Base-by-base conservation (phyloP, 2,797 vertebrate genomes). In the Eulemur mongoz region DNA sequence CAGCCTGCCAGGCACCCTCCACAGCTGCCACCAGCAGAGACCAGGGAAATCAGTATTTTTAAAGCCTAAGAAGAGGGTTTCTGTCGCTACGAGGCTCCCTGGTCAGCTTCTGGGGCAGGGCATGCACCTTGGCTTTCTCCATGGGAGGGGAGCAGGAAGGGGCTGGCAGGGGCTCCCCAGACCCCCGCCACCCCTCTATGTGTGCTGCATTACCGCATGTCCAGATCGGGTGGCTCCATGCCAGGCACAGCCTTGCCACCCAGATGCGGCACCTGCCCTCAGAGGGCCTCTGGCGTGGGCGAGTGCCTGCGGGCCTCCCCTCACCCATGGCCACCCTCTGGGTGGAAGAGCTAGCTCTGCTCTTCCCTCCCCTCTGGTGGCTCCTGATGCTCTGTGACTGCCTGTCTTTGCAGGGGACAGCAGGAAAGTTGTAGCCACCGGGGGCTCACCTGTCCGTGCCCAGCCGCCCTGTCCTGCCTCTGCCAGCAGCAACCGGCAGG, bases 331-430 rank as follows among this genome's bases (percentile, higher is more conserved):
- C 78, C 52, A 18, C 7, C 4, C 52, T 45, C 92, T 45, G 32
- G 9, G 25, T 12, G 5, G 17, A 27, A 25, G 27, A 30, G 2
- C 75, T 2, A 5, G 35, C 38, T 54, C 10, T 30, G 78, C 30
- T 32, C 52, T 15, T 50, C 25, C 50, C 12, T 40, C 27, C 1
- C 18, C 0, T 0, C 40, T 35, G 12, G 27, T 7, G 1, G 45
- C 23, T 13, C 23, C 30, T 72, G 20, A 38, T 25, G n/a, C 23
- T 9, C 67, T 5, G 11, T 57, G 76, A 32, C 14, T 23, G 13
- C 45, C 52, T 87, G 25, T 97, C 91, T 95, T 85, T 69, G 50
- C 88, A 98, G 97, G 78, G 32, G 80, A 50, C 61, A 10, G n/a
- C 9, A 27, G 7, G 88, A 85, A 38, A 45, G 35, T 22, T 5